Percentiles rank a stretch among this genome's conserved stretches.
Conservation (phyloP, 2,888 invertebrate genomes). For the Pyrochroa serraticornis region DNA sequence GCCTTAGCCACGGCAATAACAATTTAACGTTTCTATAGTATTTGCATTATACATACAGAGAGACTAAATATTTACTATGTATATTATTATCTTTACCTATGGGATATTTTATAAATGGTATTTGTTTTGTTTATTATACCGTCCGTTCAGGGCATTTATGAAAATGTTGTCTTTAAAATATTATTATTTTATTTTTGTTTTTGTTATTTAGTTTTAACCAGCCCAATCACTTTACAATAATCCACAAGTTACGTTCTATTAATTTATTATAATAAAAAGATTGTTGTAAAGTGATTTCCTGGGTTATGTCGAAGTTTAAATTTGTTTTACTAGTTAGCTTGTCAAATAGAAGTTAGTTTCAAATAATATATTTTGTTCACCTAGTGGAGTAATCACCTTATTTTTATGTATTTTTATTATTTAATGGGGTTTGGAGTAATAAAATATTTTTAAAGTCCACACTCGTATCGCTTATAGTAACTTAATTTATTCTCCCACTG, state of each 20-base stretch:
- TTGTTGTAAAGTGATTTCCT: slow-evolving; percentile 1
- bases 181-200: slow-evolving; percentile 20
- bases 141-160: slow-evolving; percentile 29
- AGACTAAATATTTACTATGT: neutral
- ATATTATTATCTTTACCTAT: slow-evolving; percentile 20
- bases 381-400: slow-evolving; percentile 20
- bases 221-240: neutral
- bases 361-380: slow-evolving; percentile 31
- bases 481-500: neutral
- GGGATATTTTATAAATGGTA: slow-evolving; percentile 26
- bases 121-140: slow-evolving; percentile 25
- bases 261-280: neutral
- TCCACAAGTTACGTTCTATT: neutral
- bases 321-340: slow-evolving; percentile 14
- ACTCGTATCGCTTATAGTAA: neutral
- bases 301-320: slow-evolving; percentile 6
- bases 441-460: slow-evolving; percentile 15
- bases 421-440: slow-evolving; percentile 32
- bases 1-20: slow-evolving; percentile 21
- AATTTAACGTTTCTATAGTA: neutral
- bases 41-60: neutral
- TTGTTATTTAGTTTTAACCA: slow-evolving; percentile 25
- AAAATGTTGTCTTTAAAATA: slow-evolving; percentile 26
- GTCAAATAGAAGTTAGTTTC: slow-evolving; percentile 1
- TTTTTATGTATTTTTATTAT: slow-evolving; percentile 29